Evolutionary conservation across 2,797 vertebrate genomes (phyloP), one percentile per base, ranked within the genome.

Genomic region (Pelochelys cantorii): DNA sequence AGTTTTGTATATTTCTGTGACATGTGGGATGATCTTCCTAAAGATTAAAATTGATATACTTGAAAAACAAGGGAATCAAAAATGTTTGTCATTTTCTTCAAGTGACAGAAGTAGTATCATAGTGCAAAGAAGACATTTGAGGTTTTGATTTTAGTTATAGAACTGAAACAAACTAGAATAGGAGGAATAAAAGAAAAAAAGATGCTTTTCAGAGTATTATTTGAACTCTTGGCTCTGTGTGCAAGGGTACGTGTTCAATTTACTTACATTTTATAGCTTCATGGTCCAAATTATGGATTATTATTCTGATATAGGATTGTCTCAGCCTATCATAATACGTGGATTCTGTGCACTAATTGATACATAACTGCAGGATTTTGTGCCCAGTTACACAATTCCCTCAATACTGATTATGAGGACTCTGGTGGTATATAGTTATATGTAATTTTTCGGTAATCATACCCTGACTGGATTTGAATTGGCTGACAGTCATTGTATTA

Each of bases 61-160:
- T 86, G 25, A 78, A 90, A 95, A 13, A 86, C 59, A 89, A 83
- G 22, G 48, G 68, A 83, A 77, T 89, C 37, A 52, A 74, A 48
- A 27, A 57, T 56, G 0, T 86, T 89, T 89, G 79, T 23, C 59
- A 29, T 37, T 92, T 94, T 91, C 57, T 37, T 80, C 15, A 82
- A 92, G 55, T 68, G 12, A 59, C 88, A 56, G 53, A 79, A 54
- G 60, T 86, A 25, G 0, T 89, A 79, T 17, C 3, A 14, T 54
- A 74, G 60, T 15, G 10, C 53, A 79, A 29, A 54, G 53, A n/a
- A 48, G 20, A 59, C n/a, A 89, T 79, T 88, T 5, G 62, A 79
- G 74, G 23, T 91, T 90, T 96, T 93, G 2, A 71, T 89, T 88
- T 89, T 93, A 93, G 78, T 93, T 93, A 77, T 37, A 88, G 52